Percentiles rank a stretch among this genome's conserved stretches.
Evolutionary conservation across 1,140 invertebrate genomes (phyloP).

Genomic region (Ostrea edulis): DNA sequence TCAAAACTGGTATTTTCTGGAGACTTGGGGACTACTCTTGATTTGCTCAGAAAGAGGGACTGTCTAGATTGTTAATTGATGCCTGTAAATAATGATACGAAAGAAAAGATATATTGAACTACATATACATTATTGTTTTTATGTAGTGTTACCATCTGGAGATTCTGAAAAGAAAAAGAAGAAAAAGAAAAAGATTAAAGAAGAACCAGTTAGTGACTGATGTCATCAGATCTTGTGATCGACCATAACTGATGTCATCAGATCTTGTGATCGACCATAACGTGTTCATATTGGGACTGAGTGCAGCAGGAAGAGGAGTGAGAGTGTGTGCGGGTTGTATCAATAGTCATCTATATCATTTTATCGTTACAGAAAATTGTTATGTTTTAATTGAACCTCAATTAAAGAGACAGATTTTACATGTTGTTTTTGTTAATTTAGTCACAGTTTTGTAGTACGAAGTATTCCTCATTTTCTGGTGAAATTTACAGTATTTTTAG

Average conservation of each 20-base stretch:
- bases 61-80: too few species aligned
- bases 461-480: too few species aligned
- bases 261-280: conserved; percentile 3
- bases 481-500: too few species aligned
- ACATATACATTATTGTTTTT: background rate
- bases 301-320: background rate
- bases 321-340: background rate
- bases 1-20: too few species aligned
- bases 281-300: conserved; percentile 23
- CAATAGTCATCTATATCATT: background rate
- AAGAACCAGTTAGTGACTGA: conserved; percentile 52
- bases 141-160: conserved; percentile 16
- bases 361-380: conserved; percentile 2
- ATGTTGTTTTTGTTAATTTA: too few species aligned
- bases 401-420: background rate
- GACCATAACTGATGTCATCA: conserved; percentile 26
- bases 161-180: conserved; percentile 68
- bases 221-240: background rate
- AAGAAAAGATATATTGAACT: background rate
- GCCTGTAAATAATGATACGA: background rate
- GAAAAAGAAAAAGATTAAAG: conserved; percentile 66
- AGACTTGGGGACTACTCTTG: too few species aligned
- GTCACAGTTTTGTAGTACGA: too few species aligned
- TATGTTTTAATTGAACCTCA: background rate
- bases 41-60: too few species aligned